These are phyloP conservation scores for Distichodus sexfasciatus DNA, from an alignment of 2,797 vertebrate genomes.

Conservation along the genomic window DNA sequence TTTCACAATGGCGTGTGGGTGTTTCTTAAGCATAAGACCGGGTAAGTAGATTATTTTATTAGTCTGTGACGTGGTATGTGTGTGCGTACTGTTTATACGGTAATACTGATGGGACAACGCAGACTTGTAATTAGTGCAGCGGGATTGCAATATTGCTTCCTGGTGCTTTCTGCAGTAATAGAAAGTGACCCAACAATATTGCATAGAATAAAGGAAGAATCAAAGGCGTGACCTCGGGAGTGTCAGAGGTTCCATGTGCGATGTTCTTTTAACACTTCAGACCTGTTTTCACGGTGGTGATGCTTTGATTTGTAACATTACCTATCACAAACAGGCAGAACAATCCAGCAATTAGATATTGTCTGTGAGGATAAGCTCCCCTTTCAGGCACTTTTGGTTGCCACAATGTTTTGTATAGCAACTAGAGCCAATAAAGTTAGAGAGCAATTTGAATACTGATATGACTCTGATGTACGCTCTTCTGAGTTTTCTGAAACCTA, in stretches of 20 bases:
- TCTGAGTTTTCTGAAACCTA: not conserved
- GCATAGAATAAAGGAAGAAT: conserved; percentile 69
- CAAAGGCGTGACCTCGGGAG: conserved; percentile 73
- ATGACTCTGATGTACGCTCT: not conserved
- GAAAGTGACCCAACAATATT: conserved; percentile 57
- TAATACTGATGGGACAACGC: too few species aligned
- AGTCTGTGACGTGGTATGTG: too few species aligned
- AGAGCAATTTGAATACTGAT: not conserved
- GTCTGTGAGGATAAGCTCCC: conserved; percentile 63
- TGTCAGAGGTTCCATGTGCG: conserved; percentile 67
- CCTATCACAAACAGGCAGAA: conserved; percentile 73
- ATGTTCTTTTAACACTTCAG: conserved; percentile 71
- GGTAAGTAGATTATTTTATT: too few species aligned
- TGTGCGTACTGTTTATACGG: too few species aligned
- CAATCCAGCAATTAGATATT: conserved; percentile 60
- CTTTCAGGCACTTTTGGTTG: conserved; percentile 62
- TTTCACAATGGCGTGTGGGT: too few species aligned
- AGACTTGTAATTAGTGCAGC: too few species aligned
- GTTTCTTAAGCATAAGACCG: too few species aligned
- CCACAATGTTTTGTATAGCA: conserved; percentile 48
- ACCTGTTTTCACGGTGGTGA: conserved; percentile 72
- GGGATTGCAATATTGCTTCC: too few species aligned
- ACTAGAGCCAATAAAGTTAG: not conserved
- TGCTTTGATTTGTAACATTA: conserved; percentile 47
- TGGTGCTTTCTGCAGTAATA: conserved; percentile 40